phyloP scores from a whole-genome alignment of 2,888 invertebrate genomes.

The Drosophila ochracea region DNA sequence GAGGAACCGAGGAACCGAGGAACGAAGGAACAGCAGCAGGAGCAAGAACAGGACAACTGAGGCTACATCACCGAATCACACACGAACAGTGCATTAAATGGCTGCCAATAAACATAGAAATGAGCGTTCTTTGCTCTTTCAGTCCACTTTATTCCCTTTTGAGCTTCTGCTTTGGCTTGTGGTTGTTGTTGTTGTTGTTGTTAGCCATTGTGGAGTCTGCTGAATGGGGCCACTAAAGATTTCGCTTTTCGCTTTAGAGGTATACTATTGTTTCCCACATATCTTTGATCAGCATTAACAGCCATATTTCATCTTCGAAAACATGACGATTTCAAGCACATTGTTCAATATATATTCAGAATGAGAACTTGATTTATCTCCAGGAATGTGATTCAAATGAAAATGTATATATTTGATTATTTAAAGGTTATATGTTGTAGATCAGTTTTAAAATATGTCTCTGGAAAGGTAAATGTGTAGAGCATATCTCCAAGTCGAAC shows the following conservation, averaged over 20 bases:
- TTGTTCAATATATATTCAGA: neutral
- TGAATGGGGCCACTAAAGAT: slow-evolving; percentile 62
- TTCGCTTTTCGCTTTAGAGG: slow-evolving; percentile 2
- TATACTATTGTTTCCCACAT: neutral
- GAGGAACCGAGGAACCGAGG: neutral
- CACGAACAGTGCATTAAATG: slow-evolving; percentile 52
- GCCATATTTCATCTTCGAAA: neutral
- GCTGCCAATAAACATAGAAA: slow-evolving; percentile 72
- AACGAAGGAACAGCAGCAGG: neutral
- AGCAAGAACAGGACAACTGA: slow-evolving; percentile 5
- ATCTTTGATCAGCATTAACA: neutral
- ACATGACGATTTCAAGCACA: neutral
- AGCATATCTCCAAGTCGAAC: slow-evolving; percentile 13
- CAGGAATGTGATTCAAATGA: neutral
- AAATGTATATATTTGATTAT: neutral
- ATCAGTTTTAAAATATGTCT: neutral
- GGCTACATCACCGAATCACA: slow-evolving; percentile 15
- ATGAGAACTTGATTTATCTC: too few species aligned
- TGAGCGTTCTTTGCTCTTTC: slow-evolving; percentile 33
- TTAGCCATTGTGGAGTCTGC: slow-evolving; percentile 43
- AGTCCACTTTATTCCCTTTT: slow-evolving; percentile 11
- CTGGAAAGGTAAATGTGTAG: neutral
- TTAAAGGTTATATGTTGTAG: neutral
- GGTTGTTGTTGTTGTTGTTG: slow-evolving; percentile 45
- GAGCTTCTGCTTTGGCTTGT: slow-evolving; percentile 36